Evolutionary conservation across 2,888 invertebrate genomes (phyloP), one percentile per base, ranked within the genome.

Genomic region (Cyclophora punctaria): DNA sequence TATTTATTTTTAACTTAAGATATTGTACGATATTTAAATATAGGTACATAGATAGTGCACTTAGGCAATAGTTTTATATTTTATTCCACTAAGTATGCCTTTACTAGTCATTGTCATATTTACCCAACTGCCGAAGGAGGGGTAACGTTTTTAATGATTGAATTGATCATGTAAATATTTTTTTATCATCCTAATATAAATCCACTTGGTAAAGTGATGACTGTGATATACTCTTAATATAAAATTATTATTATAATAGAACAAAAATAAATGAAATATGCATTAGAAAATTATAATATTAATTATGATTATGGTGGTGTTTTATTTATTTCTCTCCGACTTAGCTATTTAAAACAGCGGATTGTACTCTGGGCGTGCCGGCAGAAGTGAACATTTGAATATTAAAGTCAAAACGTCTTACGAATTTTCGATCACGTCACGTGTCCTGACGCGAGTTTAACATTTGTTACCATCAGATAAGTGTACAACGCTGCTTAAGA

Each of bases 161-260:
- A 49, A 47, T 50, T 47, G 63, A 64, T 66, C 63, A 41, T 61
- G 53, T 57, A 55, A 50, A 59, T 61, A 52, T 44, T 46, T 47
- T 42, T 47, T 44, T 63, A 64, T 60, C 59, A 67, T 63, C 68
- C 66, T 73, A 73, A 77, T 71, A 69, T 75, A 77, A 72, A 79
- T 76, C 80, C 83, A 86, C 84, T 85, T 83, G 76, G 72, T 86
- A 79, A 88, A 85, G 83, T 85, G 85, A 82, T 78, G 80, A 87
- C 87, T 88, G 87, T 88, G 87, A 88, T 88, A 88, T 86, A 85
- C 80, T 83, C 80, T 73, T 83, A 83, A 80, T 64, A 70, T 75
- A 73, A 70, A 66, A 61, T 62, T 65, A 64, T 74, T 68, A 69
- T 60, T 60, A 71, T 73, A 41, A 4, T 7, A 48, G 50, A 55